Evolutionary conservation across 2,888 invertebrate genomes (phyloP).

Genomic region (Eupithecia subumbrata): DNA sequence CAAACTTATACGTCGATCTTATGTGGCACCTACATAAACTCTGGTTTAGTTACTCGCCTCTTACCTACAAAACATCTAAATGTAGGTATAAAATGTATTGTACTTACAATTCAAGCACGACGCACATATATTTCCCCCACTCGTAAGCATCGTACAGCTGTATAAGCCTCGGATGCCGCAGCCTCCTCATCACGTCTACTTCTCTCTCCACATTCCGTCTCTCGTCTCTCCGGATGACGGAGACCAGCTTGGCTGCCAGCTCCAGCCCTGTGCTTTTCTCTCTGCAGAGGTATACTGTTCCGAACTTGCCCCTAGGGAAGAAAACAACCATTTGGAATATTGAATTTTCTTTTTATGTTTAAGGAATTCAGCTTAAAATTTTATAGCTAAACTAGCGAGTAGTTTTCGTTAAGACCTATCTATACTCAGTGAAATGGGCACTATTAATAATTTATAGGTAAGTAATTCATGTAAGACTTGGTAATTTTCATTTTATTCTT

Average conservation of each 20-base stretch:
- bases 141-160: slow-evolving; percentile 99
- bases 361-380: too few relatives aligned
- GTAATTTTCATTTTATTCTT: background rate
- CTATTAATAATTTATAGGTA: background rate
- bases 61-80: too few relatives aligned
- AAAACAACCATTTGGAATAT: background rate
- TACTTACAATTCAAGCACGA: slow-evolving; percentile 96
- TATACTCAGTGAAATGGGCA: background rate
- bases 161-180: slow-evolving; percentile 97
- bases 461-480: background rate
- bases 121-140: slow-evolving; percentile 96
- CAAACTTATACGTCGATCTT: background rate
- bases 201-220: slow-evolving; percentile 96
- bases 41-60: background rate
- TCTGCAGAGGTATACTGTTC: slow-evolving; percentile 96
- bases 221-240: slow-evolving; percentile 93
- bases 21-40: background rate
- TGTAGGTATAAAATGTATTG: background rate
- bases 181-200: slow-evolving; percentile 97
- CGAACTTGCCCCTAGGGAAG: slow-evolving; percentile 95
- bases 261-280: slow-evolving; percentile 92
- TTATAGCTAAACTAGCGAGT: too few relatives aligned
- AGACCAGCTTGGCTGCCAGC: slow-evolving; percentile 97
- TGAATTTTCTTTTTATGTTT: background rate
- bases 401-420: background rate